Conservation (phyloP, 2,888 invertebrate species). For the Andrena dorsata region DNA sequence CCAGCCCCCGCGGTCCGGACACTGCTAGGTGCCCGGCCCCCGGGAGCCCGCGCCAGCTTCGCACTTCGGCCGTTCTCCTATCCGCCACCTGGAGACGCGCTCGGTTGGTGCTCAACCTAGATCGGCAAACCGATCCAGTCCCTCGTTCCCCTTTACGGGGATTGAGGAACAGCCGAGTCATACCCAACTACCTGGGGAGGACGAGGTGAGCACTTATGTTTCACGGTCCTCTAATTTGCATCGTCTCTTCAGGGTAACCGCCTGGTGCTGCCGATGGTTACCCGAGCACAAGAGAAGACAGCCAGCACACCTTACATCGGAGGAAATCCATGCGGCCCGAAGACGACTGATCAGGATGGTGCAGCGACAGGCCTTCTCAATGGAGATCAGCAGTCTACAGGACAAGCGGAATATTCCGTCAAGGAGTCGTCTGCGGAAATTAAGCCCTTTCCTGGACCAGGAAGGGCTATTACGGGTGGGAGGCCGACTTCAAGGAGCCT, state of each 20-base stretch:
- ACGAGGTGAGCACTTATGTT: accelerated
- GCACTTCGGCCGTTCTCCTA: too few species aligned
- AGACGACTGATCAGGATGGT: not conserved
- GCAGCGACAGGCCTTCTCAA: not conserved
- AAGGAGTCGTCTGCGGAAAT: not conserved
- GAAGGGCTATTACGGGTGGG: not conserved
- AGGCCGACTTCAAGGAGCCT: not conserved
- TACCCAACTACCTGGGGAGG: not conserved
- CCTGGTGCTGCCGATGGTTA: not conserved
- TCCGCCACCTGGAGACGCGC: too few species aligned
- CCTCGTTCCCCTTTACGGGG: too few species aligned
- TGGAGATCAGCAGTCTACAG: not conserved
- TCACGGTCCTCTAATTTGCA: not conserved
- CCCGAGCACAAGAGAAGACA: too few species aligned
- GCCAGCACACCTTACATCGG: not conserved
- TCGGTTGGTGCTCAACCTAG: too few species aligned
- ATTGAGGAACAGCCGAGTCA: too few species aligned
- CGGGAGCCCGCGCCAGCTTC: too few species aligned
- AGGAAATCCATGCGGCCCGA: not conserved
- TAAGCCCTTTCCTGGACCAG: not conserved
- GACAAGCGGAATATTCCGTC: not conserved
- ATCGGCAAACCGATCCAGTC: too few species aligned
- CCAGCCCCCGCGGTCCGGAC: too few species aligned
- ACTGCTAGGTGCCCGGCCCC: too few species aligned
- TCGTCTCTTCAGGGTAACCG: not conserved